phyloP scores from a whole-genome alignment of 2,888 invertebrate genomes.

The Volucella bombylans region DNA sequence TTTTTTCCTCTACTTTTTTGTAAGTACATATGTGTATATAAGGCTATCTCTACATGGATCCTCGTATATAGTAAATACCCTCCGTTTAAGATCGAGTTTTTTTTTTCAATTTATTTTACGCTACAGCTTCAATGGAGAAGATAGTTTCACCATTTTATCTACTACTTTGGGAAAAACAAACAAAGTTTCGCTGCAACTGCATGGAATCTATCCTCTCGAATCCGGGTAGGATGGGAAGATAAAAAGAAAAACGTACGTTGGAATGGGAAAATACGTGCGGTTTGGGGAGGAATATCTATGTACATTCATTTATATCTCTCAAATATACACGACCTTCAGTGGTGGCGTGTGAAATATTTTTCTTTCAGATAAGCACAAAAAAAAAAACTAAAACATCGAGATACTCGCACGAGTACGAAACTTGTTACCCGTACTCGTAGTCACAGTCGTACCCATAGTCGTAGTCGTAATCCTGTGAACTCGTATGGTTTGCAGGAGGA shows the following conservation, averaged over 20 bases:
- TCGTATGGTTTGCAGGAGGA: slow-evolving; percentile 47
- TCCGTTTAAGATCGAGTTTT: slow-evolving; percentile 18
- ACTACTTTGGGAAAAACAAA: slow-evolving; percentile 53
- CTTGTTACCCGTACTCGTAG: too few relatives aligned
- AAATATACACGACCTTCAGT: slow-evolving; percentile 67
- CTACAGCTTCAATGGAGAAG: not conserved
- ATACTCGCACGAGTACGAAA: not conserved
- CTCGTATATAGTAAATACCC: not conserved
- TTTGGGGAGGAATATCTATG: slow-evolving; percentile 26
- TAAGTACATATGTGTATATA: not conserved
- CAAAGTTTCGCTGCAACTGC: slow-evolving; percentile 69
- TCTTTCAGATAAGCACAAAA: slow-evolving; percentile 29
- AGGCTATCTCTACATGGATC: slow-evolving; percentile 13
- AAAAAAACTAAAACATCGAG: slow-evolving; percentile 22
- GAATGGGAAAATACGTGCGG: not conserved
- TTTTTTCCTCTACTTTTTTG: slow-evolving; percentile 8
- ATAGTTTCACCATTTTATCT: slow-evolving; percentile 64
- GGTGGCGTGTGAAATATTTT: slow-evolving; percentile 62
- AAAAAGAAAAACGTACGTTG: too few relatives aligned
- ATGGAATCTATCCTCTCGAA: slow-evolving; percentile 49
- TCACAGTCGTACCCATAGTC: too few relatives aligned
- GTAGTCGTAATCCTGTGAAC: slow-evolving; percentile 47
- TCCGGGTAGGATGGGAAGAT: too few relatives aligned
- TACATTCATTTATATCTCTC: slow-evolving; percentile 61
- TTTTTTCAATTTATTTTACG: slow-evolving; percentile 37